Evolutionary conservation across 1,140 invertebrate species (phyloP), one percentile per base, ranked within the genome.

Genomic region (Cheumatopsyche charites): DNA sequence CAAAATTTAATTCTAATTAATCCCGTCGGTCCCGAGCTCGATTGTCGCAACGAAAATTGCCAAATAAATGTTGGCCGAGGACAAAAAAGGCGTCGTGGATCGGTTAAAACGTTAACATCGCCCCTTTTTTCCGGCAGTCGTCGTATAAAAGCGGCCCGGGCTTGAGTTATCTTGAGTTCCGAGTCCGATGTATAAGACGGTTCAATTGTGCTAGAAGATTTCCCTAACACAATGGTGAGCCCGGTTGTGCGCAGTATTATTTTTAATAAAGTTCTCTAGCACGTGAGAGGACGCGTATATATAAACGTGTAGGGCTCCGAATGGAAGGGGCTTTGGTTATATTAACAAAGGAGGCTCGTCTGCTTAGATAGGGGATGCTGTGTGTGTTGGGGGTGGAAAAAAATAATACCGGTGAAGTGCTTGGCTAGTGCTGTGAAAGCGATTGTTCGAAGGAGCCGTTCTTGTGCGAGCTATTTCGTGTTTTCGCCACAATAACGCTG

Each of bases 1-100:
- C 72, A 67, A 72, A 74, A 76, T 76, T 75, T 74, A 63, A 73
- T 72, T 72, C 71, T 76, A 74, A 76, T 72, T 73, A 74, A 68
- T 73, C 72, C 75, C 72, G 72, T 43, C 75, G n/a, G n/a, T n/a
- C n/a, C n/a, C n/a, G n/a, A 76, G 75, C 72, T 76, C 29, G 72
- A 73, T 69, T 70, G 74, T 72, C 69, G 75, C 75, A 76, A 72
- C 70, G 69, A 75, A 76, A 76, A 73, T 74, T 76, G 67, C 72
- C 65, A 69, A 69, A 74, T 73, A 62, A 71, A 63, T 55, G 67
- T 71, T 55, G 17, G n/a, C n/a, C 13, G 23, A 43, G 62, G 29
- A 15, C 66, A 7, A 45, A 26, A 15, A 58, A 13, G 12, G 21
- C 23, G 55, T 36, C 9, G 9, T 19, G 55, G 23, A 12, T 55